These are phyloP conservation scores for Columba guinea DNA, from an alignment of 2,797 vertebrate species.

Conservation along the genomic window DNA sequence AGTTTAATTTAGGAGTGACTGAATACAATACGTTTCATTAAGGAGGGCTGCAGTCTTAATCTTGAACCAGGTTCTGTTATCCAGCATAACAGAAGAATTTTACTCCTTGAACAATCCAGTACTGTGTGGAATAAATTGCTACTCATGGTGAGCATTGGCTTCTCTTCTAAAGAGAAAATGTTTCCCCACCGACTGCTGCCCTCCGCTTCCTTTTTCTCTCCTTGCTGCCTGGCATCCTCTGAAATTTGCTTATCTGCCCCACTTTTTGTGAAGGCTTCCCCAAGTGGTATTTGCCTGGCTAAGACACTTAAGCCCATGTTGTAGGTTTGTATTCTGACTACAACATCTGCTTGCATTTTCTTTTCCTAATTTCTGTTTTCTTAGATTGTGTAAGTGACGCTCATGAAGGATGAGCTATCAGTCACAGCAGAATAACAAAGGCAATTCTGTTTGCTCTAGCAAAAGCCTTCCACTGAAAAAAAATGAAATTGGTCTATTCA, in stretches of 20 bases:
- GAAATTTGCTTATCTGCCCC: background rate
- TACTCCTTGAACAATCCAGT: background rate
- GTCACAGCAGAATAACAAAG: background rate
- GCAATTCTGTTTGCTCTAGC: background rate
- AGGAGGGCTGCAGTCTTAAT: background rate
- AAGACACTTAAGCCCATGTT: background rate
- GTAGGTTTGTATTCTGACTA: background rate
- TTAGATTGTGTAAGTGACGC: background rate
- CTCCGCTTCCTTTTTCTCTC: background rate
- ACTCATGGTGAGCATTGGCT: background rate
- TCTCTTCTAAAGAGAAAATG: background rate
- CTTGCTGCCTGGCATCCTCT: background rate
- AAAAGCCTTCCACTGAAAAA: background rate
- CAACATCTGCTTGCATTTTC: background rate
- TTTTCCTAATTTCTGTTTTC: background rate
- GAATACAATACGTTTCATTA: background rate
- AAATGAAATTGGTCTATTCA: background rate
- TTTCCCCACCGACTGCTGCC: background rate
- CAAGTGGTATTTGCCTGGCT: background rate
- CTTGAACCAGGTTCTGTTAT: conserved; percentile 2
- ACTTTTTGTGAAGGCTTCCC: background rate
- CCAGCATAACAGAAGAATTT: background rate
- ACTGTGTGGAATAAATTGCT: background rate
- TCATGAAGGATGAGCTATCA: background rate
- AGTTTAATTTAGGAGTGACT: conserved; percentile 31